Conservation (phyloP, 2,797 vertebrate genomes). For the Chiroxiphia lanceolata region DNA sequence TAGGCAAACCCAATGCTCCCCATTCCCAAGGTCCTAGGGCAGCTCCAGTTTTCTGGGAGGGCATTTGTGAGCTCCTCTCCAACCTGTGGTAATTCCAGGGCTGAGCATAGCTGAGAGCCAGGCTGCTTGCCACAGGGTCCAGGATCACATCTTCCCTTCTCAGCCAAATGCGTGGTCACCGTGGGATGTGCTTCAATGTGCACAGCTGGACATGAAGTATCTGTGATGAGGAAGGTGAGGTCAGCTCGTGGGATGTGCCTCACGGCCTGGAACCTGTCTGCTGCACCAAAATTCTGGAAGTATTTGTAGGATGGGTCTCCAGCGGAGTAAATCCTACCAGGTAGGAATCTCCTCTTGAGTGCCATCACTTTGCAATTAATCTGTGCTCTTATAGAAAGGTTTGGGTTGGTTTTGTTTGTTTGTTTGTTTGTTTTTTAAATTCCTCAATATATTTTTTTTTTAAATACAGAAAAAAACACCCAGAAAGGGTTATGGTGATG, state of each 20-base stretch:
- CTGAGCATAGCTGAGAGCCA: neutral
- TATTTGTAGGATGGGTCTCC: neutral
- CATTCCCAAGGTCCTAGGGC: neutral
- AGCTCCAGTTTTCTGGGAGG: neutral
- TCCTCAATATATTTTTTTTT: neutral
- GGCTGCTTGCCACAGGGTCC: neutral
- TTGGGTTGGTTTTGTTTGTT: too few relatives aligned
- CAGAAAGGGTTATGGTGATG: neutral
- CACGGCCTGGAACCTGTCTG: neutral
- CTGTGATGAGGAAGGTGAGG: neutral
- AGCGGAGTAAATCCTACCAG: neutral
- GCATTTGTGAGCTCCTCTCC: neutral
- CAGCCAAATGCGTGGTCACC: fast-evolving
- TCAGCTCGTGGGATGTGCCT: neutral
- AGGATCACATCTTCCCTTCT: fast-evolving
- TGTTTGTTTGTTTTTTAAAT: too few relatives aligned
- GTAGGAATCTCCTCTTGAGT: neutral
- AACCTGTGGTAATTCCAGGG: neutral
- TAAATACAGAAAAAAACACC: neutral
- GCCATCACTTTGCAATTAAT: neutral
- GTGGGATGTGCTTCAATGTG: fast-evolving
- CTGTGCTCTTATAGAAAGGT: neutral
- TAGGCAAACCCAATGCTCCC: neutral
- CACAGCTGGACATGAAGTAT: fast-evolving
- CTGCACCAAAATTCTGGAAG: neutral